These are phyloP conservation scores for Proterorhinus semilunaris DNA, from an alignment of 2,113 vertebrate genomes.

Conservation along the genomic window DNA sequence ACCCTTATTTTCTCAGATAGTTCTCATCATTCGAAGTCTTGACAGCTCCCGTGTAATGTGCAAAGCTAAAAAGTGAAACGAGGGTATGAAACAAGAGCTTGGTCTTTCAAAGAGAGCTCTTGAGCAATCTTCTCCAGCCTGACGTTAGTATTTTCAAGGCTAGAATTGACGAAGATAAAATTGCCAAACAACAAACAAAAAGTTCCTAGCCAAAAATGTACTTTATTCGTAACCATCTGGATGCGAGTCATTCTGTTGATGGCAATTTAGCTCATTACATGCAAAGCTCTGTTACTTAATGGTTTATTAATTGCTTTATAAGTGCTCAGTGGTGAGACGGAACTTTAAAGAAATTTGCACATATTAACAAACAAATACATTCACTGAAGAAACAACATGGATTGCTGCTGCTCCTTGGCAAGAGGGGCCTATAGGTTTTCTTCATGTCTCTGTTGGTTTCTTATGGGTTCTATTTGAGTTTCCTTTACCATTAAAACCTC, in stretches of 20 bases:
- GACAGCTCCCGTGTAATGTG: conserved; percentile 45
- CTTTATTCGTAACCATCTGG: not conserved
- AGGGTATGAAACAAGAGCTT: conserved; percentile 16
- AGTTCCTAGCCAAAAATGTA: not conserved
- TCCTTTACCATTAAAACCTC: not conserved
- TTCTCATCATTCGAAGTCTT: conserved; percentile 20
- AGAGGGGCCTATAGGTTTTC: not conserved
- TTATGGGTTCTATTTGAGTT: not conserved
- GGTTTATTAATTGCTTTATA: too few species aligned
- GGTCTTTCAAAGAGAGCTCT: conserved; percentile 21
- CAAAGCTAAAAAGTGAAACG: conserved; percentile 50
- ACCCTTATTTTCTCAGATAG: conserved; percentile 21
- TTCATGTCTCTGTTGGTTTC: not conserved
- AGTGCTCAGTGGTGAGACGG: too few species aligned
- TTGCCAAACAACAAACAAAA: not conserved
- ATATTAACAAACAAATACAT: too few species aligned
- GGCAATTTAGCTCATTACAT: not conserved
- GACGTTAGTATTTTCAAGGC: conserved; percentile 13
- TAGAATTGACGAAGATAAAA: not conserved
- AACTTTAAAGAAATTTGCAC: too few species aligned
- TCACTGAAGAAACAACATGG: too few species aligned
- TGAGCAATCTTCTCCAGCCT: conserved; percentile 6
- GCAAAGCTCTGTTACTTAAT: too few species aligned
- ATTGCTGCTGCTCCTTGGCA: too few species aligned
- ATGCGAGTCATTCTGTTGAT: not conserved